Evolutionary conservation across 2,797 vertebrate species (phyloP).

Genomic region (Geotria australis): DNA sequence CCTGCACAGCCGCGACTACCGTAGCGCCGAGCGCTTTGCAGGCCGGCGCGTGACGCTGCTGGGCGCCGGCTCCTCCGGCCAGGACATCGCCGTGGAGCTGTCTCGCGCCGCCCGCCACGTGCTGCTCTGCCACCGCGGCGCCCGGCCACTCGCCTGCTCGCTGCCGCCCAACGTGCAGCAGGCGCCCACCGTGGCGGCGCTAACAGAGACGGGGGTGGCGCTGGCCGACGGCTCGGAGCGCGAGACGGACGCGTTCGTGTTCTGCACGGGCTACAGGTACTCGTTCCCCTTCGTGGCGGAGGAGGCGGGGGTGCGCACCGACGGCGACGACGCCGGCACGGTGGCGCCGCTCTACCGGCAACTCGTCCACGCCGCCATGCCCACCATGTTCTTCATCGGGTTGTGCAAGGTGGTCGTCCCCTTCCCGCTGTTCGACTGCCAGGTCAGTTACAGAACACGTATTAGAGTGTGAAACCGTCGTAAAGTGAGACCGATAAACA

Average conservation of each 20-base stretch:
- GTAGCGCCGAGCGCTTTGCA: slow-evolving; percentile 13
- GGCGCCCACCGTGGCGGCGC: slow-evolving; percentile 5
- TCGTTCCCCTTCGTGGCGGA: slow-evolving; percentile 14
- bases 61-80: slow-evolving; percentile 22
- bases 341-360: slow-evolving; percentile 16
- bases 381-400: slow-evolving; percentile 22
- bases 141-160: slow-evolving; percentile 6
- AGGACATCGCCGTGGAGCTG: slow-evolving; percentile 27
- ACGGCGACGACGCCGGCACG: slow-evolving; percentile 8
- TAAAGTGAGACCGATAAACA: too few relatives aligned
- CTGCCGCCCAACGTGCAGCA: slow-evolving; percentile 11
- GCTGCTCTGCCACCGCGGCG: slow-evolving; percentile 14
- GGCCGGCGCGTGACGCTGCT: slow-evolving; percentile 18
- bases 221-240: slow-evolving; percentile 12
- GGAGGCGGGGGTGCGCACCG: slow-evolving; percentile 6
- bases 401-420: slow-evolving; percentile 23
- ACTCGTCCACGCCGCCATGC: slow-evolving; percentile 16
- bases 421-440: slow-evolving; percentile 24
- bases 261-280: slow-evolving; percentile 34
- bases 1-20: slow-evolving; percentile 26
- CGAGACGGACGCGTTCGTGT: slow-evolving; percentile 14
- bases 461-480: too few relatives aligned
- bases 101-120: slow-evolving; percentile 11
- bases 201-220: slow-evolving; percentile 9
- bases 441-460: too few relatives aligned